Evolutionary conservation across 2,797 vertebrate species (phyloP).

Genomic region (Pipistrellus pygmaeus): DNA sequence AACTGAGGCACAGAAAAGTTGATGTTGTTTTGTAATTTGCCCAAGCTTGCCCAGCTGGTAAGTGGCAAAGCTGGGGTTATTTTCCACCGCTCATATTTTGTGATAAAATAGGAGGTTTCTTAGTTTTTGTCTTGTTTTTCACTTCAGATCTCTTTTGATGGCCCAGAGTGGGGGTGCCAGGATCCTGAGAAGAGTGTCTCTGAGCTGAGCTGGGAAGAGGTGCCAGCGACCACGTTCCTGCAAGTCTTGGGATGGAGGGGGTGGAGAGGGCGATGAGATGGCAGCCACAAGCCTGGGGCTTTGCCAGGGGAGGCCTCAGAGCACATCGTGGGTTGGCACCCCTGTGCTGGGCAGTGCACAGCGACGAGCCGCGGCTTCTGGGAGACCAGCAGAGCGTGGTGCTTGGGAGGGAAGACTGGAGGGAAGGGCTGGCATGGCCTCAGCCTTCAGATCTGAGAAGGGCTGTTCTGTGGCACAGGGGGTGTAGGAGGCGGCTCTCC

Average conservation of each 20-base stretch:
- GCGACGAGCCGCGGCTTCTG: background rate
- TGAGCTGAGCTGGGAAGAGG: background rate
- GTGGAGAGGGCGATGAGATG: background rate
- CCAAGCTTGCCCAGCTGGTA: background rate
- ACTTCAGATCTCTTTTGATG: background rate
- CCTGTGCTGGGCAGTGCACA: background rate
- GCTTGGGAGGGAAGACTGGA: background rate
- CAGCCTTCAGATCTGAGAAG: slow-evolving; percentile 36
- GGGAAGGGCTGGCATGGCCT: background rate
- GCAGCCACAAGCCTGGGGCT: slow-evolving; percentile 6
- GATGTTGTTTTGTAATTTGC: background rate
- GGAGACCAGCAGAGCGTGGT: background rate
- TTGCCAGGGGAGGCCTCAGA: slow-evolving; percentile 11
- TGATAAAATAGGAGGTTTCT: background rate
- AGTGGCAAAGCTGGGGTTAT: background rate
- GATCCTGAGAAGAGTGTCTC: background rate
- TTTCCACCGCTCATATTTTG: background rate
- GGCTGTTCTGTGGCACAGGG: background rate
- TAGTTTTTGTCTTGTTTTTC: slow-evolving; percentile 11
- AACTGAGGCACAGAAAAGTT: background rate
- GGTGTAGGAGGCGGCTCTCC: background rate
- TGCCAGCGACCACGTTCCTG: background rate
- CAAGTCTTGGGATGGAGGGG: background rate
- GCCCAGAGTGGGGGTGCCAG: background rate
- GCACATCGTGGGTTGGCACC: background rate